phyloP scores from a whole-genome alignment of 2,113 vertebrate genomes.

The Australoheros scitulus region DNA sequence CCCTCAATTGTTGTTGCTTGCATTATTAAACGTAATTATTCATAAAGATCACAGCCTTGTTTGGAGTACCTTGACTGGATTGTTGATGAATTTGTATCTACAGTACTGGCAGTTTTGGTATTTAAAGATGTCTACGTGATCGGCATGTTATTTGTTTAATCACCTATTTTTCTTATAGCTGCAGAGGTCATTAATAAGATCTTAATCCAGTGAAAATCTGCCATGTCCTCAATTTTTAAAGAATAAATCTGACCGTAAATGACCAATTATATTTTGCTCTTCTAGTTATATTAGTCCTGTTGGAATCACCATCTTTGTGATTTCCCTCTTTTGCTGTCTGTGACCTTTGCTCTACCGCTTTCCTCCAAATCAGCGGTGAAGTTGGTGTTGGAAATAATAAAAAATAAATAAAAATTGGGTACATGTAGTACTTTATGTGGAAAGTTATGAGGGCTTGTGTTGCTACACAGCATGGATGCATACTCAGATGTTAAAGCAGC shows the following conservation, averaged over 20 bases:
- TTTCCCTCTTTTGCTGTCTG: no score
- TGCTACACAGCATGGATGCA: no score
- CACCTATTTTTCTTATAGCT: background rate
- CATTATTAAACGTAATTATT: background rate
- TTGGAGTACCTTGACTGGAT: background rate
- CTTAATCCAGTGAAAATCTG: background rate
- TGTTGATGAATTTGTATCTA: background rate
- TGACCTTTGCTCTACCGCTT: no score
- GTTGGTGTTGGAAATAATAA: no score
- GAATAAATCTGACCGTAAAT: background rate
- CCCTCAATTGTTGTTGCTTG: background rate
- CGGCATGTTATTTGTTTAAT: background rate
- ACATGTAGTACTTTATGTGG: no score
- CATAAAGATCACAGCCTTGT: background rate
- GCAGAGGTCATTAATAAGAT: background rate
- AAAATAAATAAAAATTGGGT: no score
- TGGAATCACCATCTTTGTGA: no score
- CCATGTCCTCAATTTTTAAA: background rate
- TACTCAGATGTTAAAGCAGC: no score
- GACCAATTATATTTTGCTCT: background rate
- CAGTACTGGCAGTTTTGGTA: background rate
- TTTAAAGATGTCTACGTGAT: background rate
- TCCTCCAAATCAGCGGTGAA: no score
- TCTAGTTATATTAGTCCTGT: background rate
- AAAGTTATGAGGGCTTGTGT: no score